Conservation (phyloP, 2,888 invertebrate species). For the Pandemis heparana region DNA sequence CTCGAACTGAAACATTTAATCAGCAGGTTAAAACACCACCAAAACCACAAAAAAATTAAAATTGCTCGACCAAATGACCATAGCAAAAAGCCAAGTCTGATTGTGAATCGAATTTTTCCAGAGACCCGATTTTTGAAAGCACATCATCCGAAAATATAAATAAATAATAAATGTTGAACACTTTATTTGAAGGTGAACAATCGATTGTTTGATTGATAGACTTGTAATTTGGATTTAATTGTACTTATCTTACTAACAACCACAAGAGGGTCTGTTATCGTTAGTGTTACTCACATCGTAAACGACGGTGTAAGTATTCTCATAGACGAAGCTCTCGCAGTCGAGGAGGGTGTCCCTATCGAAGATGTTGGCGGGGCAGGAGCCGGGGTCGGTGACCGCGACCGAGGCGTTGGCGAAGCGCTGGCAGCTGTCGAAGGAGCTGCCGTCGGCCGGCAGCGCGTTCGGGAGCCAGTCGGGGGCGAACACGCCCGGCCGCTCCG, state of each 20-base stretch:
- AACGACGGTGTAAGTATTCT: conserved; percentile 66
- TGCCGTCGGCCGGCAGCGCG: conserved; percentile 59
- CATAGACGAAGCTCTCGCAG: conserved; percentile 66
- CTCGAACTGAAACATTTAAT: conserved; percentile 74
- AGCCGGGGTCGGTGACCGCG: conserved; percentile 5
- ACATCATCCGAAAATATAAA: too few relatives aligned
- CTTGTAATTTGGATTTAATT: too few relatives aligned
- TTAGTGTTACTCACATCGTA: conserved; percentile 66
- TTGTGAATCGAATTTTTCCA: too few relatives aligned
- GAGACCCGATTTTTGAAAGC: too few relatives aligned
- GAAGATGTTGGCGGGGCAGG: conserved; percentile 66
- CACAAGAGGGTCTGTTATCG: too few relatives aligned
- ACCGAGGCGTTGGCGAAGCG: conserved; percentile 51
- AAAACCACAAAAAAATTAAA: not conserved
- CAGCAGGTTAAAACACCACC: not conserved
- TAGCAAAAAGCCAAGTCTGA: too few relatives aligned
- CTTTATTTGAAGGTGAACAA: too few relatives aligned
- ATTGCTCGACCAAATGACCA: too few relatives aligned
- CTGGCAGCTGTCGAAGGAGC: conserved; percentile 58
- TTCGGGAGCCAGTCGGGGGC: conserved; percentile 62
- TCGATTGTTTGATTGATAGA: too few relatives aligned
- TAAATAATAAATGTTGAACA: too few relatives aligned
- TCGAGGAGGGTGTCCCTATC: conserved; percentile 49
- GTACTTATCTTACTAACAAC: too few relatives aligned
- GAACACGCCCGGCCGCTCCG: conserved; percentile 49